Evolutionary conservation across 2,888 invertebrate species (phyloP), one percentile per base, ranked within the genome.

Genomic region (Troglohyphantes excavatus): DNA sequence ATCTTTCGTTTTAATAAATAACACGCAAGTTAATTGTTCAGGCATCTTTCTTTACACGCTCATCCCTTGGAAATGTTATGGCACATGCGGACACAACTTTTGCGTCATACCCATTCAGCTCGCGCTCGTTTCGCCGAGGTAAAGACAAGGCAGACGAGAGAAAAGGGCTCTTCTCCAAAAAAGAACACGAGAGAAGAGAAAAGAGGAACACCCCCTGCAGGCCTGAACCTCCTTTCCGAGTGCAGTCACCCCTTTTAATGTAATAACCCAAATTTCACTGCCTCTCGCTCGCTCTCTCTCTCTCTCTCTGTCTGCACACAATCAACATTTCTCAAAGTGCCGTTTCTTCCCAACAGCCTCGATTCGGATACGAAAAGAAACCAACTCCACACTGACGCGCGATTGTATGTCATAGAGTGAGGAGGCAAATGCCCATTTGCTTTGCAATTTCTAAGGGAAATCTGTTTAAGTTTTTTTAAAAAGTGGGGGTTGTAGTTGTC

Each of bases 141-240:
- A n/a, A 53, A 53, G n/a, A 39, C 53, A 53, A 39, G 53, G 53
- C 53, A 53, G 53, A 53, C 53, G 53, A 53, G 53, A 53, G n/a
- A n/a, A n/a, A 53, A 53, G 53, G 53, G 53, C n/a, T 17, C 17
- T 53, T 33, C 33, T 33, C 9, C 33, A 33, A n/a, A n/a, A n/a
- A 39, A 39, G n/a, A 53, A 53, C 13, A 17, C 17, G 5, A 11
- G 13, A 9, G 17, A n/a, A 53, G 53, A 53, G 53, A 53, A 39
- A 53, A 53, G 53, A 53, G 53, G 53, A 53, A 53, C 53, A 53
- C 17, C 53, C 53, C 53, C 53, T n/a, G 53, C 13, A 53, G 53
- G 53, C 53, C 53, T 13, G 53, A 53, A 53, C 53, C 53, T 53
- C 53, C 53, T 53, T 53, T 53, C 53, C 53, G 53, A 53, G 53